Evolutionary conservation across 2,113 vertebrate genomes (phyloP).

Genomic region (Etheostoma spectabile): DNA sequence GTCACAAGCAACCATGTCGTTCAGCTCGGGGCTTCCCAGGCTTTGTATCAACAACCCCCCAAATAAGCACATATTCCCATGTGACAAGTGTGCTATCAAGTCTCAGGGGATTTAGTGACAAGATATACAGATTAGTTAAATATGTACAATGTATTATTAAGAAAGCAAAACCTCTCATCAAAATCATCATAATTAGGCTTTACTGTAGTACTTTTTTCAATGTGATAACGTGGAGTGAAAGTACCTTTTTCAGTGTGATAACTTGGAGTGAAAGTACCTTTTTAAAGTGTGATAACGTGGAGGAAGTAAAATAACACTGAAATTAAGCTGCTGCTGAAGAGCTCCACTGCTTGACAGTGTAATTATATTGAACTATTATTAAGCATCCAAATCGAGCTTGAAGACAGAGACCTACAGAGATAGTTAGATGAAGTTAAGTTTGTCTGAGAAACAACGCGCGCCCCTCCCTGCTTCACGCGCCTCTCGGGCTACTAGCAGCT

Average conservation of each 20-base stretch:
- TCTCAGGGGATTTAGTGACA: constrained; percentile 2
- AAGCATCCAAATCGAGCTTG: constrained; percentile 33
- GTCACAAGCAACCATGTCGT: constrained; percentile 20
- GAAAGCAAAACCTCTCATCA: background rate
- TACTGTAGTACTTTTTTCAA: background rate
- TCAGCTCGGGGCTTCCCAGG: background rate
- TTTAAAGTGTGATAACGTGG: background rate
- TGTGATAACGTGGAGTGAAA: too few species aligned
- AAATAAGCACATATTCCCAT: constrained; percentile 6
- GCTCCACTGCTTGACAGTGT: constrained; percentile 10
- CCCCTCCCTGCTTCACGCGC: constrained; percentile 58
- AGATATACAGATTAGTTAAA: background rate
- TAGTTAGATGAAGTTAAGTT: constrained; percentile 65
- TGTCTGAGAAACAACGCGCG: constrained; percentile 30
- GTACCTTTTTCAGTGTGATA: background rate
- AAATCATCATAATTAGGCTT: background rate
- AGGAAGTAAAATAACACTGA: background rate
- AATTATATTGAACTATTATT: constrained; percentile 29
- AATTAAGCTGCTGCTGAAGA: background rate
- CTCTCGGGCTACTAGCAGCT: constrained; percentile 81
- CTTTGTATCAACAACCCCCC: constrained; percentile 6
- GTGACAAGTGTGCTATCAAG: background rate
- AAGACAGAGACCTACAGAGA: constrained; percentile 31
- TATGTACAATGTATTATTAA: background rate
- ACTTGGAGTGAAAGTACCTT: background rate